A percentile compares a stretch with the other conserved stretches of the same genome.
These are phyloP conservation scores for Ladona fulva DNA, from an alignment of 1,140 invertebrate species.

Conservation along the genomic window DNA sequence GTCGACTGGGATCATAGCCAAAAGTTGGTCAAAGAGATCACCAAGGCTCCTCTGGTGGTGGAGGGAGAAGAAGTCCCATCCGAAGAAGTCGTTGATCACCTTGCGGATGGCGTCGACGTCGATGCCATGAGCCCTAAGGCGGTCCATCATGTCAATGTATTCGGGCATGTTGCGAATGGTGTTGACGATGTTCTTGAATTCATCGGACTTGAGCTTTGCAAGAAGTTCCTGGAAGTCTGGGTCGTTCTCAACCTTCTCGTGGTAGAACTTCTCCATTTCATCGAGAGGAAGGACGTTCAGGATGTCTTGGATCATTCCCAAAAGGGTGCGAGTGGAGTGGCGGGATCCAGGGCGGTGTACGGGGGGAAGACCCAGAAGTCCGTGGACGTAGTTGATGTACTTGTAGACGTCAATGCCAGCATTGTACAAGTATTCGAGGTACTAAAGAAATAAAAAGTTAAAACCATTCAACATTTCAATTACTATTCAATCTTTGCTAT, in stretches of 20 bases:
- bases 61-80: background rate
- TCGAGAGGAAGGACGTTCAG: constrained; percentile 26
- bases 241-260: constrained; percentile 26
- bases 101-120: constrained; percentile 22
- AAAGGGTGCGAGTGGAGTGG: constrained; percentile 13
- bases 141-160: constrained; percentile 24
- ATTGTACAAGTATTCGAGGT: constrained; percentile 14
- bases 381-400: constrained; percentile 23
- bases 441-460: background rate
- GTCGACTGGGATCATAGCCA: too few relatives aligned
- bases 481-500: too few relatives aligned
- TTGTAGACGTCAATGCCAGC: constrained; percentile 27
- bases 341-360: constrained; percentile 23
- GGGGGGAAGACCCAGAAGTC: constrained; percentile 25
- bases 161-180: constrained; percentile 22
- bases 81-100: constrained; percentile 23
- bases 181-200: constrained; percentile 24
- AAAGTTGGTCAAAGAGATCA: too few relatives aligned
- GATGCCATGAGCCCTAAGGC: constrained; percentile 25
- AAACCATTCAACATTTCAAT: too few relatives aligned
- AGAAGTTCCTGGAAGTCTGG: constrained; percentile 24
- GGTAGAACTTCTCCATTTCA: constrained; percentile 26
- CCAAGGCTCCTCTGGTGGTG: background rate
- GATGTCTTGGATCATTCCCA: constrained; percentile 23
- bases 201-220: constrained; percentile 18